Evolutionary conservation across 2,888 invertebrate species (phyloP).

Genomic region (Blastobasis adustella): DNA sequence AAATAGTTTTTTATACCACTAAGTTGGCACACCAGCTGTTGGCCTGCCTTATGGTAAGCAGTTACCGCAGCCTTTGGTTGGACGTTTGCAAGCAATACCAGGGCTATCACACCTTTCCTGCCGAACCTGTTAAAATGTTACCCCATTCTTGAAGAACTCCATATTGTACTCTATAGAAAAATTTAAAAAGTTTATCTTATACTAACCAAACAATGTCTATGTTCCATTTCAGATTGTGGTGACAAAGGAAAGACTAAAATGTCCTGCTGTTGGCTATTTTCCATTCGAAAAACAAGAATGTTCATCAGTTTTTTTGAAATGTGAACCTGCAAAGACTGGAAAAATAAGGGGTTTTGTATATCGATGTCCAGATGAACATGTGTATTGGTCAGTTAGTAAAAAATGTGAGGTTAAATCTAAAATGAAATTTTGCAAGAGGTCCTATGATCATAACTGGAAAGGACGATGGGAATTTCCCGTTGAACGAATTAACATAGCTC

Average conservation of each 20-base stretch:
- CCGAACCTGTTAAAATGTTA: too few relatives aligned
- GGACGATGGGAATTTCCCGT: conserved; percentile 74
- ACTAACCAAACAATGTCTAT: neutral
- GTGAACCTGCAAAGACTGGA: conserved; percentile 64
- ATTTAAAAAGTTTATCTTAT: too few relatives aligned
- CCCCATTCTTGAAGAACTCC: too few relatives aligned
- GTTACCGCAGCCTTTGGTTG: too few relatives aligned
- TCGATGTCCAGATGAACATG: conserved; percentile 84
- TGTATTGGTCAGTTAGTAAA: conserved; percentile 86
- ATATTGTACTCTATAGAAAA: too few relatives aligned
- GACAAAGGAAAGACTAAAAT: conserved; percentile 67
- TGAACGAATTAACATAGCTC: conserved; percentile 68
- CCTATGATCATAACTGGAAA: conserved; percentile 39
- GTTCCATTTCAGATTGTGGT: conserved; percentile 75
- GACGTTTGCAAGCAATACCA: too few relatives aligned
- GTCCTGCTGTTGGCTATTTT: conserved; percentile 80
- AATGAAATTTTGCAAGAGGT: conserved; percentile 75
- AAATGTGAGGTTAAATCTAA: conserved; percentile 80
- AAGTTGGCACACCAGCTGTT: too few relatives aligned
- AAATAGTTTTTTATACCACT: too few relatives aligned
- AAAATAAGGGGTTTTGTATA: conserved; percentile 80
- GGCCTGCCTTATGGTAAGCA: too few relatives aligned
- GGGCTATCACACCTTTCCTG: too few relatives aligned
- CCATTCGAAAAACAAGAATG: conserved; percentile 81
- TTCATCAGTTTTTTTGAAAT: conserved; percentile 82